Conservation (phyloP, 2,797 vertebrate genomes). For the Bryconaethiops microstoma region DNA sequence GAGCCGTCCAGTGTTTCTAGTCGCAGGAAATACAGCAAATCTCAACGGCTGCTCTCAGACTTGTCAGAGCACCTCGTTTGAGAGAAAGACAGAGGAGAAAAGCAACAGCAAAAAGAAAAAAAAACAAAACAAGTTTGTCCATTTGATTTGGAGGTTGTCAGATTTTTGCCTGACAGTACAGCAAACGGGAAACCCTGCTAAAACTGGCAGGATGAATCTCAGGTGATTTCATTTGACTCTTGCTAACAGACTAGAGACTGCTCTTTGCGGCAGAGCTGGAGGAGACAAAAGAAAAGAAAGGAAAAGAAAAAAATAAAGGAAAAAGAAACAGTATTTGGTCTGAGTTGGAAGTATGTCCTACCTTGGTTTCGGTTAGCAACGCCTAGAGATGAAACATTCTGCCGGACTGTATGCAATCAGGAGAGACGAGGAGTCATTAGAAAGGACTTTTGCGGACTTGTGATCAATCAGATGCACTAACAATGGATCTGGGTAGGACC, state of each 20-base stretch:
- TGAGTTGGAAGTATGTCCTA: conserved; percentile 83
- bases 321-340: conserved; percentile 75
- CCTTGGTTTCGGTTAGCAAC: conserved; percentile 99
- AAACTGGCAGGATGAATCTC: conserved; percentile 42
- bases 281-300: conserved; percentile 74
- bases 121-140: conserved; percentile 43
- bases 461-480: conserved; percentile 67
- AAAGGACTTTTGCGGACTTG: conserved; percentile 73
- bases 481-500: conserved; percentile 72
- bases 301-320: conserved; percentile 65
- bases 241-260: conserved; percentile 48
- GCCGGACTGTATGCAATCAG: conserved; percentile 94
- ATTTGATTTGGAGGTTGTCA: conserved; percentile 53
- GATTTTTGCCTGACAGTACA: conserved; percentile 45
- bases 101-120: conserved; percentile 20
- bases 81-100: conserved; percentile 40
- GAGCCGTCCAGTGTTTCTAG: conserved; percentile 47
- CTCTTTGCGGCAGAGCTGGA: conserved; percentile 56
- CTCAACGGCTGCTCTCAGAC: conserved; percentile 45
- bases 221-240: conserved; percentile 46
- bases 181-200: conserved; percentile 44
- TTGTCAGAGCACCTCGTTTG: conserved; percentile 50
- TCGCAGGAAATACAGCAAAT: conserved; percentile 46
- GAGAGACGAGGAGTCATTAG: conserved; percentile 96
- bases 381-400: conserved; percentile 99